Base-by-base conservation (phyloP, 2,888 invertebrate genomes). In the Melolontha melolontha region DNA sequence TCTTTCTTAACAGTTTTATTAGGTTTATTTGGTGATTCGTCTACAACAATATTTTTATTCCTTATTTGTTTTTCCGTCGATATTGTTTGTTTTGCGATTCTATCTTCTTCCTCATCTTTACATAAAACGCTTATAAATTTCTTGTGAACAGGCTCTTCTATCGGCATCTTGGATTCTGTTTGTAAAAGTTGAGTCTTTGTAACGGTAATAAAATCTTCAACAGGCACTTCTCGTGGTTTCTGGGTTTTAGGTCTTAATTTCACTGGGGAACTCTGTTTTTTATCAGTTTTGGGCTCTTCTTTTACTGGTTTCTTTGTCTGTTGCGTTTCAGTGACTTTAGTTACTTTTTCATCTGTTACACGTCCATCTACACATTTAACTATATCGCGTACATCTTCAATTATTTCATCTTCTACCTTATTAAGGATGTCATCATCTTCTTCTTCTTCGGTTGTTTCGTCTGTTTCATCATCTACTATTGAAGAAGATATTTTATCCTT, bases 111-210 rank as follows among this genome's bases (percentile, higher is more conserved):
- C 64, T 82, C 81, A 54, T 79, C 81, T 55, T 72, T 73, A 49
- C 80, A 78, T 39, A 80, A 66, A 51, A 73, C 73, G 42, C 72
- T 74, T 41, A 81, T 76, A 66, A 77, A 76, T 71, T 78, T 80
- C 66, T 81, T 81, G 16, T 75, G 70, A 5, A 79, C 34, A 10
- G 81, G 80, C 72, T 83, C 83, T 17, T 79, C 75, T 12, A 82
- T 77, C 11, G 82, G 81, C 34, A 78, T 70, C n/a, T 68, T 69
- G 40, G 59, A 59, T 54, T 62, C 63, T 14, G 42, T 14, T 41
- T 51, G 29, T 29, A 47, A 42, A 11, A 62, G 41, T 16, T 62
- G 54, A 42, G 63, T 47, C 34, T 66, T 55, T 5, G 55, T 70
- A 8, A 65, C 50, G 12, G 64, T 41, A 12, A 68, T 17, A 14